These are phyloP conservation scores for Grammomys surdaster DNA, from an alignment of 2,113 vertebrate species.

Conservation along the genomic window DNA sequence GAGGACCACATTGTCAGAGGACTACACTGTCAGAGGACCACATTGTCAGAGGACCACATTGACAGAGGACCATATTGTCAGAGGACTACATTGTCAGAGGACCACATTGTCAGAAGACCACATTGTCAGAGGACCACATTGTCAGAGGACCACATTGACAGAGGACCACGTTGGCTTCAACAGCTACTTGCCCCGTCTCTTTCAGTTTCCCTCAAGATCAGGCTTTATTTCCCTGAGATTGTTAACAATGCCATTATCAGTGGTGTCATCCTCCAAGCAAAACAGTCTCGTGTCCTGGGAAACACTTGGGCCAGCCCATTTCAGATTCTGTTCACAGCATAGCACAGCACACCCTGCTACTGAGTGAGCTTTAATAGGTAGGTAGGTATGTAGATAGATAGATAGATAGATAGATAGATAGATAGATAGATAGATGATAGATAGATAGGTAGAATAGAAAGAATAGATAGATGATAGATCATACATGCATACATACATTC, in stretches of 20 bases:
- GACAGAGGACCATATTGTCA: no score
- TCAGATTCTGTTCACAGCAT: background rate
- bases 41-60: background rate
- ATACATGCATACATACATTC: no score
- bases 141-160: no score
- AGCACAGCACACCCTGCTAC: background rate
- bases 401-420: no score
- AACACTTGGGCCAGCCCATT: background rate
- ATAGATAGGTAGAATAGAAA: no score
- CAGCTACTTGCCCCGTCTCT: background rate
- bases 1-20: no score
- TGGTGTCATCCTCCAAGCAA: slow-evolving; percentile 24
- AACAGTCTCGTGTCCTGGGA: slow-evolving; percentile 21
- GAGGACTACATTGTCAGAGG: no score
- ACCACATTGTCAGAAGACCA: no score
- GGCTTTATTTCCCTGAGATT: background rate
- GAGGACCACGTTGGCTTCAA: no score
- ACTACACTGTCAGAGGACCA: no score
- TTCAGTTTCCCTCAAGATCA: background rate
- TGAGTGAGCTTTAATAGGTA: background rate
- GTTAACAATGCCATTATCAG: background rate
- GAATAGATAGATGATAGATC: no score
- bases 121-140: background rate
- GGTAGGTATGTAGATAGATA: background rate
- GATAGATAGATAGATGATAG: no score